Base-by-base conservation (phyloP, 2,888 invertebrate genomes). In the Leucozona laternaria region DNA sequence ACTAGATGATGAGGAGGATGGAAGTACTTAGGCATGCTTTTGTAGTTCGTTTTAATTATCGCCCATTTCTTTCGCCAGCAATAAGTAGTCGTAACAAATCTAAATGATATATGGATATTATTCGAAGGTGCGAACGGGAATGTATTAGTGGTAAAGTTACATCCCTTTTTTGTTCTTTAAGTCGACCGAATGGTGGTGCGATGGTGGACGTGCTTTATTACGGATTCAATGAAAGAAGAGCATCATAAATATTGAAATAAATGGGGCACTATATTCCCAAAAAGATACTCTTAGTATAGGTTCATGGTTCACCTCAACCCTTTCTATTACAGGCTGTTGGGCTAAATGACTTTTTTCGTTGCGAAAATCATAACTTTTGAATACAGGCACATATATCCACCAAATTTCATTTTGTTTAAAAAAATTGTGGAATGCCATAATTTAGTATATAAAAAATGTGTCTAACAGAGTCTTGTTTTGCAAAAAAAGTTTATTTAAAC, bases 21-120 rank as follows among this genome's bases (percentile, higher is more conserved):
- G 60, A 77, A 81, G 72, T 60, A 80, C 76, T 81, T 72, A 68
- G 77, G 37, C 68, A 13, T 20, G 68, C 55, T 77, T 40, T 37
- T 77, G 77, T 85, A 79, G 79, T 84, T 71, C 76, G 62, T 77
- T 85, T 85, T 85, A 80, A 85, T 85, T 85, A 80, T 81, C 79
- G 43, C 58, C 50, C 25, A 28, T 66, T 50, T 40, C 40, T 55
- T 53, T 43, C 22, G 37, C 15, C 11, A 22, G 22, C 17, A 37
- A 28, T 37, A 40, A 22, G 58, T 34, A 55, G 28, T 37, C 20
- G n/a, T 25, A 60, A 64, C 37, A 57, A 57, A 55, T 45, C 62
- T 55, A 4, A 45, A 45, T 55, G 71, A 45, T 73, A 73, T 73
- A 31, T 37, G 31, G 45, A 28, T 57, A 34, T 66, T 31, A 31